Evolutionary conservation across 2,113 vertebrate genomes (phyloP).

Genomic region (Dipodomys merriami): DNA sequence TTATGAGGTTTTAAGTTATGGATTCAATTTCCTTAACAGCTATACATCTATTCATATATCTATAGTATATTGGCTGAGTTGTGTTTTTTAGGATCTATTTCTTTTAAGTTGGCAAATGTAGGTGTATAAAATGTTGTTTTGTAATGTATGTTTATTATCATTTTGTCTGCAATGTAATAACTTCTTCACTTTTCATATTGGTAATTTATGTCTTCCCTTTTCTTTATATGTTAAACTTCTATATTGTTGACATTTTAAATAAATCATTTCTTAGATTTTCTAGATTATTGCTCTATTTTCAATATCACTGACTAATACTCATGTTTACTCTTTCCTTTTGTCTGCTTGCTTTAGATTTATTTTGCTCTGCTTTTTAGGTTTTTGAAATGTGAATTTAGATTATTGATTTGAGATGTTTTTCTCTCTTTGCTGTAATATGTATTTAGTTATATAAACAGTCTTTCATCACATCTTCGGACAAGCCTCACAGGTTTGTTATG

Average conservation of each 20-base stretch:
- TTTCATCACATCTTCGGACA: neutral
- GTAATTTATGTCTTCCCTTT: slow-evolving; percentile 12
- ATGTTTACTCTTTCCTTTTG: slow-evolving; percentile 18
- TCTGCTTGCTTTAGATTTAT: neutral
- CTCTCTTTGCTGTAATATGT: neutral
- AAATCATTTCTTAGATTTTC: slow-evolving; percentile 20
- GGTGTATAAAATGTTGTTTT: neutral
- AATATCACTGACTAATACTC: neutral
- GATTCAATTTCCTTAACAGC: slow-evolving; percentile 43
- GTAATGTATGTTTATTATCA: neutral
- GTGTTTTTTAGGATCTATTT: neutral
- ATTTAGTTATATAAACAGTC: neutral
- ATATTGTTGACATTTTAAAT: slow-evolving; percentile 11
- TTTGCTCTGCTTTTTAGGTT: slow-evolving; percentile 9
- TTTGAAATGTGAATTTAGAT: neutral
- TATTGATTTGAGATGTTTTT: neutral
- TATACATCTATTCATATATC: neutral
- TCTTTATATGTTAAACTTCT: neutral
- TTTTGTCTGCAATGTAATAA: neutral
- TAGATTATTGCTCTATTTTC: slow-evolving; percentile 32
- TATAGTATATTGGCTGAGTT: neutral
- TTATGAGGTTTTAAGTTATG: neutral
- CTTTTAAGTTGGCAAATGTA: slow-evolving; percentile 25
- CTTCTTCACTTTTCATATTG: slow-evolving; percentile 16
- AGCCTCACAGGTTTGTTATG: neutral